Base-by-base conservation (phyloP, 1,140 invertebrate genomes). In the Caenorhabditis latens region DNA sequence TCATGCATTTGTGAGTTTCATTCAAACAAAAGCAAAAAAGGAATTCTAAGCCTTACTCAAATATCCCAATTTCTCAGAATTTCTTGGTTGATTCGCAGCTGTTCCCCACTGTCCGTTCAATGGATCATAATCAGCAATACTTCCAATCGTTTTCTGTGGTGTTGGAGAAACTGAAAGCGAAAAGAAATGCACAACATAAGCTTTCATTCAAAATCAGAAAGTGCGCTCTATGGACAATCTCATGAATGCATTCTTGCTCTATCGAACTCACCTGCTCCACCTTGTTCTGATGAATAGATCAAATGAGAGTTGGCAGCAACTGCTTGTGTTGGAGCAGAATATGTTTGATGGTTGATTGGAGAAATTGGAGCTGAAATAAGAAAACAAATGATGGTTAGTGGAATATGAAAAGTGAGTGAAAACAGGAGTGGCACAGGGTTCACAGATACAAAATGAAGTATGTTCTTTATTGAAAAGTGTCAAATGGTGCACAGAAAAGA, bases 61-160 rank as follows among this genome's bases (percentile, higher is more conserved):
- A 79, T 79, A 79, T 50, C 71, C 71, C 14, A 79, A n/a, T 85
- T 84, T 86, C 83, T 88, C 58, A 24, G 63, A 86, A 43, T 58
- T 84, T 85, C 71, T 86, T 91, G 40, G 89, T 93, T 93, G 32
- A 93, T 93, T 21, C 94, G 93, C 86, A 94, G 94, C 96, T 96
- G 91, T 96, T 96, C 91, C 91, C 89, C 90, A 91, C 92, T 96
- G 95, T 87, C 97, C 96, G 93, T 97, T 97, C 61, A 98, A 94
- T 2, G 97, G 97, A 94, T 99, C 97, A 93, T 98, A 96, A 93
- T 99, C 97, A 58, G 96, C 95, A 87, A 99, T 97, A 46, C 96
- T 97, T 7, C 97, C 97, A 91, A 97, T 96, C 90, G 95, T 95
- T 90, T 95, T 93, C 24, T 67, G 63, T 83, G 93, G 94, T 75